phyloP scores from a whole-genome alignment of 2,888 invertebrate genomes.

The Diaperis boleti region DNA sequence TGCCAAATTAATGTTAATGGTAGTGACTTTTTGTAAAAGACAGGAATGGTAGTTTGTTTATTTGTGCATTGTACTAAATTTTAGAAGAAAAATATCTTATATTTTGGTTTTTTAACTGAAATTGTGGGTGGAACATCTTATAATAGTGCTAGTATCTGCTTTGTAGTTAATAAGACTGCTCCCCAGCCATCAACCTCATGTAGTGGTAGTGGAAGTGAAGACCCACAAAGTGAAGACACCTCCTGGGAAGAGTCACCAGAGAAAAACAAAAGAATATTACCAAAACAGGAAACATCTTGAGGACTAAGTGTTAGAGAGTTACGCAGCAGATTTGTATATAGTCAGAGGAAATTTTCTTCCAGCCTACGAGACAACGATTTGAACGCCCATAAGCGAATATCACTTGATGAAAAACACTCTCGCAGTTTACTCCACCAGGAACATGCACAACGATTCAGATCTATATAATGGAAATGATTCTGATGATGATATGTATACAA shows the following conservation, averaged over 20 bases:
- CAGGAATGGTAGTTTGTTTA: slow-evolving; percentile 30
- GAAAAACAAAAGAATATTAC: slow-evolving; percentile 49
- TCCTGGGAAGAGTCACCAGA: slow-evolving; percentile 56
- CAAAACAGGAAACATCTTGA: slow-evolving; percentile 48
- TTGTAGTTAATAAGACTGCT: slow-evolving; percentile 21
- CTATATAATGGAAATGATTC: slow-evolving; percentile 56
- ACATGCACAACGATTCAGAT: slow-evolving; percentile 61
- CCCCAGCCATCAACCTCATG: slow-evolving; percentile 54
- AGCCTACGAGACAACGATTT: slow-evolving; percentile 47
- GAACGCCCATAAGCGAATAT: slow-evolving; percentile 52
- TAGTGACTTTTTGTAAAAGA: slow-evolving; percentile 11
- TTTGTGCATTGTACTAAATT: slow-evolving; percentile 32
- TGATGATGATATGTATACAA: slow-evolving; percentile 59
- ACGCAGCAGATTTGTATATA: slow-evolving; percentile 58
- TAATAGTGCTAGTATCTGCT: slow-evolving; percentile 6
- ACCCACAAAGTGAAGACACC: slow-evolving; percentile 55
- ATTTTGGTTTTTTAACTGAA: slow-evolving; percentile 26
- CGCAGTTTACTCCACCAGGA: slow-evolving; percentile 57
- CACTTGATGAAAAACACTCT: slow-evolving; percentile 55
- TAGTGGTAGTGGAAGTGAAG: slow-evolving; percentile 56
- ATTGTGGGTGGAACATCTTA: slow-evolving; percentile 31
- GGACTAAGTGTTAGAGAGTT: slow-evolving; percentile 55
- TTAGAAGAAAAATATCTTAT: slow-evolving; percentile 21
- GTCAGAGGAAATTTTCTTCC: slow-evolving; percentile 54
- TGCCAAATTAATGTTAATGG: no score